These are phyloP conservation scores for Psilopsiagon aymara DNA, from an alignment of 2,113 vertebrate species.

Conservation along the genomic window DNA sequence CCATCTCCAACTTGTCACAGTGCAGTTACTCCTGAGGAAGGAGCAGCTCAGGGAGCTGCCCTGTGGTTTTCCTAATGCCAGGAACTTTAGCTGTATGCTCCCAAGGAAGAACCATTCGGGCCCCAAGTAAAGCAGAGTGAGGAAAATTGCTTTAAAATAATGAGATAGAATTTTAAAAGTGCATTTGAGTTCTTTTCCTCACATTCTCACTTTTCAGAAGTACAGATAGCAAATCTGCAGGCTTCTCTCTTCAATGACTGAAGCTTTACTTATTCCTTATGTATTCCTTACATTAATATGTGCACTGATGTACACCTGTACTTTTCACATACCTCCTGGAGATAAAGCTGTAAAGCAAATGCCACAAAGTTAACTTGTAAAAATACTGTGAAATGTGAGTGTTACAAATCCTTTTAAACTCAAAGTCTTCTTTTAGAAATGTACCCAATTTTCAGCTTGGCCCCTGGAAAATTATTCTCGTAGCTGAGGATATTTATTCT, in stretches of 20 bases:
- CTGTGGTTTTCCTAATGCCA: not conserved
- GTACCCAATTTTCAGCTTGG: not conserved
- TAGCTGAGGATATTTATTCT: conserved; percentile 44
- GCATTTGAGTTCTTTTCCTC: not conserved
- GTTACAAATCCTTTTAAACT: conserved; percentile 3
- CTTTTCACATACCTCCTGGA: not conserved
- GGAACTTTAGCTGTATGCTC: not conserved
- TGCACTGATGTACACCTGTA: not conserved
- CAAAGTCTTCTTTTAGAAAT: not conserved
- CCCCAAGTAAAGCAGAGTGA: not conserved
- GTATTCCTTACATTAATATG: not conserved
- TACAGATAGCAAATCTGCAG: not conserved
- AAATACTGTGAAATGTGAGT: not conserved
- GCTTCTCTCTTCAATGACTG: not conserved
- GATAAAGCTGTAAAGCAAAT: not conserved
- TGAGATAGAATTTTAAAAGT: not conserved
- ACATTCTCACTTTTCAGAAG: not conserved
- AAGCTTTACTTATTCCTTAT: not conserved
- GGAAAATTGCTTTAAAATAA: not conserved
- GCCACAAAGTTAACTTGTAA: not conserved
- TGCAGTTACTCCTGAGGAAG: not conserved
- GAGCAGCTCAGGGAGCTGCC: not conserved
- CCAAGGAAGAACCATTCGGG: not conserved
- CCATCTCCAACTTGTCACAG: rapidly evolving
- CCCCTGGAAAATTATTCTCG: not conserved